A percentile compares a stretch with the other conserved stretches of the same genome.
These are phyloP conservation scores for Dolichallabes microphthalmus DNA, from an alignment of 2,113 vertebrate species.

Conservation along the genomic window DNA sequence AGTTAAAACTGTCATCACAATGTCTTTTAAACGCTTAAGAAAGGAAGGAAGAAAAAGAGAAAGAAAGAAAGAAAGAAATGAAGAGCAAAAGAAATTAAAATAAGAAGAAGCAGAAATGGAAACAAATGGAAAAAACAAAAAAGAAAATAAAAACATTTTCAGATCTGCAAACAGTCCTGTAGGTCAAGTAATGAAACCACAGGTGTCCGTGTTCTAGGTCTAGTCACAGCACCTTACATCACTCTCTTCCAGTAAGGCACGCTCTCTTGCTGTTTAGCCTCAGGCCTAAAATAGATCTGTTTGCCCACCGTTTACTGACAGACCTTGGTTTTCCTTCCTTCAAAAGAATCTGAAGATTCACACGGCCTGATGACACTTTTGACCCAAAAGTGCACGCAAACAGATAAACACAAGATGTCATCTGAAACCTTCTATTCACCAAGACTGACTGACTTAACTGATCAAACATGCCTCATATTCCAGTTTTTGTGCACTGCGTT, in stretches of 20 bases:
- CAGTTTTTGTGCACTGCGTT: background rate
- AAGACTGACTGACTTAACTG: background rate
- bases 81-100: background rate
- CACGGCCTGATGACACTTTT: background rate
- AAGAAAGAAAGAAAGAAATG: background rate
- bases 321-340: background rate
- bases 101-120: background rate
- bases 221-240: constrained; percentile 51
- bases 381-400: background rate
- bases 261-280: constrained; percentile 45
- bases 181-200: constrained; percentile 19
- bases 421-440: background rate
- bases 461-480: background rate
- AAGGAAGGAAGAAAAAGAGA: background rate
- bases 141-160: background rate
- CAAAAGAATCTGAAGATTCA: background rate
- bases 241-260: constrained; percentile 68
- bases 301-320: constrained; percentile 19
- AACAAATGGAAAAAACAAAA: background rate
- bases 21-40: background rate
- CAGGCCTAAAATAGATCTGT: constrained; percentile 52
- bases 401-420: background rate
- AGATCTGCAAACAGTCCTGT: background rate
- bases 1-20: background rate
- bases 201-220: constrained; percentile 24